These are phyloP conservation scores for Isurus oxyrinchus DNA, from an alignment of 2,113 vertebrate genomes.

Conservation along the genomic window DNA sequence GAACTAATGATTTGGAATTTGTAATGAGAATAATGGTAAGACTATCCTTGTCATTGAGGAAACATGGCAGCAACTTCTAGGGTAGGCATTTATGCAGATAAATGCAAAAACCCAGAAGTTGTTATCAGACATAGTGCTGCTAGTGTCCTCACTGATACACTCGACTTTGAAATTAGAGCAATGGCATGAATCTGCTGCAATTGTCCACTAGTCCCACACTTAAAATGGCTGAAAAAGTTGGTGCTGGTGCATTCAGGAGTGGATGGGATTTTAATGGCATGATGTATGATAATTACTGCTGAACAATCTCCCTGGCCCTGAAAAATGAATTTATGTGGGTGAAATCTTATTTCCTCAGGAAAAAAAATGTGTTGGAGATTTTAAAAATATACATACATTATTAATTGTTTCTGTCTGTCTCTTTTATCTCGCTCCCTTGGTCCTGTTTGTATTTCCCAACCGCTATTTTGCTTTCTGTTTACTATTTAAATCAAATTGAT, in stretches of 20 bases:
- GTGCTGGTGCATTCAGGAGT: background rate
- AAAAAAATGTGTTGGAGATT: background rate
- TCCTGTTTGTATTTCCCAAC: background rate
- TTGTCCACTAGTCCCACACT: background rate
- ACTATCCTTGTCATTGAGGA: background rate
- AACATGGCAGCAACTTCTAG: background rate
- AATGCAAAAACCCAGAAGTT: background rate
- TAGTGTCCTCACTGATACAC: background rate
- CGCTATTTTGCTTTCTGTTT: background rate
- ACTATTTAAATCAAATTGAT: background rate
- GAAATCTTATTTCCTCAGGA: background rate
- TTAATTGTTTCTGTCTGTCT: too few species aligned
- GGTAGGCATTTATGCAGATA: background rate
- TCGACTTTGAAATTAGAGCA: background rate
- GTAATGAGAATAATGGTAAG: background rate
- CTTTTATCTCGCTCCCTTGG: background rate
- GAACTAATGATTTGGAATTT: background rate
- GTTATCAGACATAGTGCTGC: background rate
- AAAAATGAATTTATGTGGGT: background rate
- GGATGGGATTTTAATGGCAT: background rate
- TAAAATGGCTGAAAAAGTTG: background rate
- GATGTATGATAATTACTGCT: background rate
- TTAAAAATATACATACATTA: background rate
- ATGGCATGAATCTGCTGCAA: background rate
- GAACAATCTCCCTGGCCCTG: background rate